These are phyloP conservation scores for Caerostris extrusa DNA, from an alignment of 1,140 invertebrate genomes.

Conservation along the genomic window DNA sequence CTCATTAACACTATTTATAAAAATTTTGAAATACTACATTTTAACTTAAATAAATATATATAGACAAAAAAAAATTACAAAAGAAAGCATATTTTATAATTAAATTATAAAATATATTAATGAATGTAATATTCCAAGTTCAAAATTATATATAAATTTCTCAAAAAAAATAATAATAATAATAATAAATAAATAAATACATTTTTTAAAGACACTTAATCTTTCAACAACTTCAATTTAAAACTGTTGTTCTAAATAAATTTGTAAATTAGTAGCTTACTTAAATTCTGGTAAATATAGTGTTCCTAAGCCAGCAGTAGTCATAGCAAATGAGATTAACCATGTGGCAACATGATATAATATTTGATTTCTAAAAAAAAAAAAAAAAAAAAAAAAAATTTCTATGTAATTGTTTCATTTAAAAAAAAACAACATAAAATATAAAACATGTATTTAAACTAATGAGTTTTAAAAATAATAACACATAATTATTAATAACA, in stretches of 20 bases:
- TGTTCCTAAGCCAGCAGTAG: constrained; percentile 53
- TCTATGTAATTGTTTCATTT: background rate
- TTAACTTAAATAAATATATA: no score
- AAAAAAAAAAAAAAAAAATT: background rate
- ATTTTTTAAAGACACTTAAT: background rate
- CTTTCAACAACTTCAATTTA: background rate
- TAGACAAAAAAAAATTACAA: no score
- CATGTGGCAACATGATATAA: constrained; percentile 59
- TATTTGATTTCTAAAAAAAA: constrained; percentile 51
- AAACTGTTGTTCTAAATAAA: background rate
- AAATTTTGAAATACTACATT: no score
- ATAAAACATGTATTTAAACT: background rate
- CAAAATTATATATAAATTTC: no score
- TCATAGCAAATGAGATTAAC: constrained; percentile 34
- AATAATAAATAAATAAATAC: background rate
- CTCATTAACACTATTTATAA: no score
- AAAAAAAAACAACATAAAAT: background rate
- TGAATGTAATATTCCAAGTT: no score
- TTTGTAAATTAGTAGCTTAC: constrained; percentile 24
- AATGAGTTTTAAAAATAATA: background rate
- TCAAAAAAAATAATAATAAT: background rate
- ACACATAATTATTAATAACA: no score
- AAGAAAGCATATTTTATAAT: no score
- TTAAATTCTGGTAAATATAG: constrained; percentile 71
- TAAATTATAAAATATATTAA: no score